Base-by-base conservation (phyloP, 2,113 vertebrate genomes). In the Sclerurus mexicanus region DNA sequence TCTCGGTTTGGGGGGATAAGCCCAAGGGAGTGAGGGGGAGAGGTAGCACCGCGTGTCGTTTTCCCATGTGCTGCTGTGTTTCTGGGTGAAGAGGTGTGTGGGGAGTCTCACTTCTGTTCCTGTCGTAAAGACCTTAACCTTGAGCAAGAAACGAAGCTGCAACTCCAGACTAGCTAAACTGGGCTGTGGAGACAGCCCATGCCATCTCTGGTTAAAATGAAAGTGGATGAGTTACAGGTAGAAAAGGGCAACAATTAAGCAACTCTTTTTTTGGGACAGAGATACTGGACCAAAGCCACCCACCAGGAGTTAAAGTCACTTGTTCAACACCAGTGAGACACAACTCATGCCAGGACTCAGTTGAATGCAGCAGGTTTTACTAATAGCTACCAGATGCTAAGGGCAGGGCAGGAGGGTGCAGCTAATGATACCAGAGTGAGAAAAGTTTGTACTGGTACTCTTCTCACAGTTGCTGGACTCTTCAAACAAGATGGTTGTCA, bases 31-130 rank as follows among this genome's bases (percentile, higher is more conserved):
- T 0, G 4, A 44, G 21, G 21, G n/a, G 28, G 15, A 56, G 50
- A 11, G 30, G 12, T 33, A 42, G 42, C 28, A 9, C 27, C 4
- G 16, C 0, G 0, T 27, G 10, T 4, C 24, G 1, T 44, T 52
- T 50, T 42, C 23, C 56, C 19, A 1, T 0, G 2, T 21, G 28
- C 42, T 83, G 35, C 42, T 8, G 0, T 3, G 42, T 74, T 89
- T 39, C 44, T 40, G 60, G 31, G 22, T 5, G 35, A 28, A 20
- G 68, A 37, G 27, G 4, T 12, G 21, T 9, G 16, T 9, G 52
- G 4, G 23, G 15, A 72, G 8, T 20, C 55, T 19, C 16, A 1
- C 10, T 22, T 13, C 1, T 3, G 12, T 14, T 77, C 21, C 35
- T 22, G 28, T 12, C 1, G 2, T 6, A 46, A n/a, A 39, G 27